Evolutionary conservation across 2,113 vertebrate species (phyloP), one percentile per base, ranked within the genome.

Genomic region (Rana temporaria): DNA sequence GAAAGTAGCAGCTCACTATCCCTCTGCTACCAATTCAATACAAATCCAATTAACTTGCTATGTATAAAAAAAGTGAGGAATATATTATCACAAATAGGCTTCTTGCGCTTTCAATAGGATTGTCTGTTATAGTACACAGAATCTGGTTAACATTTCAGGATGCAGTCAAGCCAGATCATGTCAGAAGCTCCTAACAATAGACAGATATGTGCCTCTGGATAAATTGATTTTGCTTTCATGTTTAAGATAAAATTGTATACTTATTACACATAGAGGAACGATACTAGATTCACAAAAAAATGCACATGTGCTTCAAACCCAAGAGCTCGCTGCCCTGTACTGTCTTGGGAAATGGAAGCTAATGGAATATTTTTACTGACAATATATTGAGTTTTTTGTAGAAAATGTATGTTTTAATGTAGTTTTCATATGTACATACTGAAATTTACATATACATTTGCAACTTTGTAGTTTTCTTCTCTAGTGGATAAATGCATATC

Each of bases 111-210:
- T 75, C 56, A 38, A 24, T 59, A 75, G 42, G 26, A 30, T 32
- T 59, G 30, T 74, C 55, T 74, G 52, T 34, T 59, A 74, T 11
- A 74, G 30, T 42, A 75, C 59, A 75, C 55, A 62, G 32, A 62
- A 62, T 42, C 32, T 75, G 56, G 55, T 60, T 60, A 60, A 60
- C 32, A 42, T 75, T 75, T 75, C 57, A 60, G 57, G 14, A n/a
- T 22, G 56, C 72, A 75, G 48, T 71, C 52, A 55, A 18, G 72
- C 32, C 72, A 62, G 72, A 75, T 75, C 56, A 75, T 75, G 72
- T 60, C 72, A 75, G 57, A 5, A 62, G 19, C 56, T 34, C 32
- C 56, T 60, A 19, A 75, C 57, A 74, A 74, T 38, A 19, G 59
- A 14, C 18, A 62, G 15, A 42, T 75, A 60, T 60, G 12, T 75